Evolutionary conservation across 2,797 vertebrate genomes (phyloP).

Genomic region (Arctocebus calabarensis): DNA sequence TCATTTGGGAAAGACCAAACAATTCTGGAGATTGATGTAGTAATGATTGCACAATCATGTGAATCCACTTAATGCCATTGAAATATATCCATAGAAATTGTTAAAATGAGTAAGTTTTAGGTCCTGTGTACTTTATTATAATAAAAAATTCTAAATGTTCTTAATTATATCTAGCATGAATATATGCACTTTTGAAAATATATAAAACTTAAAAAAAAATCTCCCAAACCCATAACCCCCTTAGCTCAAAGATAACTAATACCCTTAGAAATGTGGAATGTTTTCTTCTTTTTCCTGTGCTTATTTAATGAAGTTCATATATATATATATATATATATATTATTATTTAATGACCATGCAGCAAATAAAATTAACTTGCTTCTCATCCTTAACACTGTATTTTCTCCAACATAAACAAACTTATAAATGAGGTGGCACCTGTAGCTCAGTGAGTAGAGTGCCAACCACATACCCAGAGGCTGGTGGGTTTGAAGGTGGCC

Average conservation of each 20-base stretch:
- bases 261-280: not conserved
- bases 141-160: constrained; percentile 20
- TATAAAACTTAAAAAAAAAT: not conserved
- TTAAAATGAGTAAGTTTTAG: constrained; percentile 25
- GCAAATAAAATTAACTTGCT: not conserved
- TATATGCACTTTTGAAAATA: not conserved
- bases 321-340: too few species aligned
- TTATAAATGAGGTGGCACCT: not conserved
- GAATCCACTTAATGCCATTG: not conserved
- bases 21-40: not conserved
- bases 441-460: too few species aligned
- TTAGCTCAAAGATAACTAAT: not conserved
- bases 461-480: too few species aligned
- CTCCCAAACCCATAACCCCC: not conserved
- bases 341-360: not conserved
- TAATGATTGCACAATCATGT: not conserved
- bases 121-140: not conserved
- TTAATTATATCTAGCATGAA: not conserved
- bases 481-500: too few species aligned
- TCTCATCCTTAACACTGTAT: not conserved
- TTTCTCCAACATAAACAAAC: not conserved
- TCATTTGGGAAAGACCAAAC: not conserved
- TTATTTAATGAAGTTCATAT: not conserved
- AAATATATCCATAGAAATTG: not conserved
- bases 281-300: constrained; percentile 1